phyloP scores from a whole-genome alignment of 2,888 invertebrate species.

The Ormia ochracea region DNA sequence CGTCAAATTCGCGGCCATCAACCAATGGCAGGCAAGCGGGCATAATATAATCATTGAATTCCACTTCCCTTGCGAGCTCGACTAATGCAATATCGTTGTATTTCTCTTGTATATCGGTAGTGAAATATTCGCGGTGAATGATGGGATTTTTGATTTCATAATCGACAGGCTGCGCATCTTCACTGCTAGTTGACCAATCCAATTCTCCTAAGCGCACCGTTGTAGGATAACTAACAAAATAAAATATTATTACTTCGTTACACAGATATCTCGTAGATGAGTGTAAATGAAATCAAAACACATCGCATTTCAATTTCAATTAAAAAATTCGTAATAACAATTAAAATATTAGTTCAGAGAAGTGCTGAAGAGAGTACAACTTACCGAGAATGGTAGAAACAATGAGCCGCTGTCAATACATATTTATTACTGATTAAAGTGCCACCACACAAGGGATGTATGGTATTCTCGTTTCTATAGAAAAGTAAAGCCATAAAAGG shows the following conservation, averaged over 20 bases:
- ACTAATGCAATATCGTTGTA: conserved; percentile 80
- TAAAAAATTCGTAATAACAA: too few species aligned
- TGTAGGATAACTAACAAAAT: conserved; percentile 65
- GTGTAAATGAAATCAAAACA: too few species aligned
- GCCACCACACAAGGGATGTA: conserved; percentile 79
- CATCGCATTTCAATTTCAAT: too few species aligned
- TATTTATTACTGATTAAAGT: conserved; percentile 79
- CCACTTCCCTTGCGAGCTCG: conserved; percentile 73
- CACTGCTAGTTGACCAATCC: conserved; percentile 67
- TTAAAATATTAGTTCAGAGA: too few species aligned
- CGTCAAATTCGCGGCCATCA: conserved; percentile 65
- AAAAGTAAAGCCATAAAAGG: conserved; percentile 69
- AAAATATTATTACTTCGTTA: background rate
- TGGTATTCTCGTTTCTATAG: conserved; percentile 27
- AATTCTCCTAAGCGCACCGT: conserved; percentile 75
- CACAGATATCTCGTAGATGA: too few species aligned
- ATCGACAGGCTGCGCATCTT: conserved; percentile 71
- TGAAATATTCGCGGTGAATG: conserved; percentile 76
- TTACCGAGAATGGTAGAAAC: conserved; percentile 68
- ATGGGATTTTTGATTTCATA: conserved; percentile 69
- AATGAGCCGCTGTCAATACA: conserved; percentile 81
- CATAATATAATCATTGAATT: conserved; percentile 74
- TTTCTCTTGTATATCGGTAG: conserved; percentile 70
- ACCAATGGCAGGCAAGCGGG: conserved; percentile 77
- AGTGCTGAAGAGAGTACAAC: background rate